Percentiles rank a stretch among this genome's conserved stretches.
Conservation (phyloP, 2,113 vertebrate species). For the Microcebus lehilahytsara region DNA sequence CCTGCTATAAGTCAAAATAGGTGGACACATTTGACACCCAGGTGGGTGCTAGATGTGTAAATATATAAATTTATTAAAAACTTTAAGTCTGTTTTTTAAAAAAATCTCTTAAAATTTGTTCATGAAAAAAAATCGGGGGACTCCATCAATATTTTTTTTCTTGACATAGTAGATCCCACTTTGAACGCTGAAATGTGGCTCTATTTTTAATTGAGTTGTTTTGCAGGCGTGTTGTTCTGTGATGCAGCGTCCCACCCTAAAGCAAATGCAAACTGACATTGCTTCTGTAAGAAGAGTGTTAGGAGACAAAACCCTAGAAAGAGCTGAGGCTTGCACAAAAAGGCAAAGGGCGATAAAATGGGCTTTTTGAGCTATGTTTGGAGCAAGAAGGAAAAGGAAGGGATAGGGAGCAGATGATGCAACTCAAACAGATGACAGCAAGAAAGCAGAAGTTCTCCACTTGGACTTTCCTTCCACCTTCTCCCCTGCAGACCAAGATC, state of each 20-base stretch:
- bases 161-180: neutral
- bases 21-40: neutral
- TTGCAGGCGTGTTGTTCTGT: neutral
- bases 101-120: neutral
- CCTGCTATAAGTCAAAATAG: neutral
- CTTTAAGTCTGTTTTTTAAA: neutral
- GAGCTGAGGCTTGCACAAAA: slow-evolving; percentile 73
- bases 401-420: slow-evolving; percentile 60
- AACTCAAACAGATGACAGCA: slow-evolving; percentile 55
- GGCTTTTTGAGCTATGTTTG: slow-evolving; percentile 70
- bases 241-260: neutral
- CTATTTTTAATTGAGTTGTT: neutral
- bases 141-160: neutral
- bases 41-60: neutral
- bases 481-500: neutral
- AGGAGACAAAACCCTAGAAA: slow-evolving; percentile 62
- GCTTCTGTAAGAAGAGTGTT: slow-evolving; percentile 23
- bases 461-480: neutral
- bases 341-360: neutral
- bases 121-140: neutral
- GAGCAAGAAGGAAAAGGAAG: slow-evolving; percentile 73
- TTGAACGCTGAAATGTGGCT: neutral
- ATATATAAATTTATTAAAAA: neutral
- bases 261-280: slow-evolving; percentile 51
- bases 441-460: slow-evolving; percentile 68